Conservation (phyloP, 2,888 invertebrate species). For the Lampropteryx suffumata region DNA sequence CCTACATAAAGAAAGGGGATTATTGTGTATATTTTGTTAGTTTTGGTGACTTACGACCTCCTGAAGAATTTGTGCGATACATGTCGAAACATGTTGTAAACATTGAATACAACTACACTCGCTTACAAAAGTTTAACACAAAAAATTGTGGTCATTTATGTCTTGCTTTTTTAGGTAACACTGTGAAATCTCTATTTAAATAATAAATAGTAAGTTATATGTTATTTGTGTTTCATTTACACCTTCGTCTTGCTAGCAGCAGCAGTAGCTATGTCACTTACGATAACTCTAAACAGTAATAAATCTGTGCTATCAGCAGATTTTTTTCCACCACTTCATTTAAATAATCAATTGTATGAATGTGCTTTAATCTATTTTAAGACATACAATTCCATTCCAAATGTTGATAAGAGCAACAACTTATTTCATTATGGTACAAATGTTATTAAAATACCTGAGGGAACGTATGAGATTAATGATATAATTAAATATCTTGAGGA, state of each 20-base stretch:
- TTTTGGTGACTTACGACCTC: neutral
- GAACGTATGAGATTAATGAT: neutral
- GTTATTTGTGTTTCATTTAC: no score
- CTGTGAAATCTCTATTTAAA: neutral
- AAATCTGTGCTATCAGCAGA: neutral
- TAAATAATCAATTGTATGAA: neutral
- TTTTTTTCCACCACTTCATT: constrained; percentile 1
- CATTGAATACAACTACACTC: neutral
- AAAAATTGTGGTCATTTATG: constrained; percentile 2
- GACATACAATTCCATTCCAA: constrained; percentile 22
- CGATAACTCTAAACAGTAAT: neutral
- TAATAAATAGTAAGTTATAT: neutral
- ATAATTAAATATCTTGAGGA: neutral
- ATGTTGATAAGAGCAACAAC: constrained; percentile 22
- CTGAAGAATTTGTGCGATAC: neutral
- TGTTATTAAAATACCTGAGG: neutral
- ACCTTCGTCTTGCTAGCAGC: no score
- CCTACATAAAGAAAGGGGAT: neutral
- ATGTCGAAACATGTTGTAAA: neutral
- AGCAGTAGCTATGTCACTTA: neutral
- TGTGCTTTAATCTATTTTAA: constrained; percentile 16
- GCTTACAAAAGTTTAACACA: neutral
- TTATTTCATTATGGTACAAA: neutral
- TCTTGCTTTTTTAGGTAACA: neutral
- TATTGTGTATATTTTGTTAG: neutral